Evolutionary conservation across 2,888 invertebrate genomes (phyloP).

Genomic region (Macrophya annulata): DNA sequence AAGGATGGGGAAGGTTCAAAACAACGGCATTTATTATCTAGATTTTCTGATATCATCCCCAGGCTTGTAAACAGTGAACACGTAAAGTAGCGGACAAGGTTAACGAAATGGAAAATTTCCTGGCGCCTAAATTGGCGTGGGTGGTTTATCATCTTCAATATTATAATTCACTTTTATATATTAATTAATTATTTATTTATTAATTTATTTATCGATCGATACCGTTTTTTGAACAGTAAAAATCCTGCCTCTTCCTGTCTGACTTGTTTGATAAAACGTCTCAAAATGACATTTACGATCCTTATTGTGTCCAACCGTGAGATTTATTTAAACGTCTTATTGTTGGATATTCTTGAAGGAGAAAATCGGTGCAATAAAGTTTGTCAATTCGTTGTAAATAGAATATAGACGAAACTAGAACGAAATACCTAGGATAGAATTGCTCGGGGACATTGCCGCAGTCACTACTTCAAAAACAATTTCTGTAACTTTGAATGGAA

Average conservation of each 20-base stretch:
- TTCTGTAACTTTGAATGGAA: constrained; percentile 35
- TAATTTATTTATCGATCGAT: neutral
- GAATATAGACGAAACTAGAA: neutral
- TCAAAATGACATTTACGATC: neutral
- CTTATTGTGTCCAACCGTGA: neutral
- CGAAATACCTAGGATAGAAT: neutral
- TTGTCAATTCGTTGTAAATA: neutral
- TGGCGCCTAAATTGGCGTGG: neutral
- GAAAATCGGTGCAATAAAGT: constrained; percentile 9
- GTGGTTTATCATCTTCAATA: neutral
- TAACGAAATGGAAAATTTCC: constrained; percentile 45
- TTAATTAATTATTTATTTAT: neutral
- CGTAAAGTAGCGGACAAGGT: constrained; percentile 37
- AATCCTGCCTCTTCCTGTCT: no score
- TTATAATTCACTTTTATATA: neutral
- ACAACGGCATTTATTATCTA: constrained; percentile 51
- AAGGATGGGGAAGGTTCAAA: constrained; percentile 23
- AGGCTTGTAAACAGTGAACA: constrained; percentile 14
- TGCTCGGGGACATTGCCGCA: constrained; percentile 17
- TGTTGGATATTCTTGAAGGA: neutral
- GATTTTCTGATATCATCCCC: constrained; percentile 21
- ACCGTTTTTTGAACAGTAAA: no score
- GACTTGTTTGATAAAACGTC: no score
- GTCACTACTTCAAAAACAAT: constrained; percentile 24
- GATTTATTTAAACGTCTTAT: constrained; percentile 10